These are phyloP conservation scores for Orchesellides sinensis DNA, from an alignment of 2,888 invertebrate species.

Conservation along the genomic window DNA sequence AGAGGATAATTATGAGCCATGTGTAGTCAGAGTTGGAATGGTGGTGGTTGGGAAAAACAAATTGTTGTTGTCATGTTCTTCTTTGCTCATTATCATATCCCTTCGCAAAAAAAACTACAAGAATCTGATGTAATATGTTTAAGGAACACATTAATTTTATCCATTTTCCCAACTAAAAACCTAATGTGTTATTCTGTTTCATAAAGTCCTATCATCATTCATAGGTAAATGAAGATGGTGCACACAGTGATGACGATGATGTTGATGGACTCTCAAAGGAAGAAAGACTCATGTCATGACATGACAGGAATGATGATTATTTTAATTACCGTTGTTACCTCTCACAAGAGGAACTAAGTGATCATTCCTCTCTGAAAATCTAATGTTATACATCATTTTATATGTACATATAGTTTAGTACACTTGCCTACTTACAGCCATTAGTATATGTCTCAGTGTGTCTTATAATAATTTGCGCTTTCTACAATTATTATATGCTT, in stretches of 20 bases:
- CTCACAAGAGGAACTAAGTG: constrained; percentile 10
- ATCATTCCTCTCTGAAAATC: background rate
- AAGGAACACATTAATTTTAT: constrained; percentile 2
- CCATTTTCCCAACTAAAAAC: constrained; percentile 12
- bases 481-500: too few relatives aligned
- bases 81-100: constrained; percentile 19
- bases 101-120: constrained; percentile 14
- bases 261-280: constrained; percentile 28
- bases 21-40: background rate
- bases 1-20: constrained; percentile 36
- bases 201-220: background rate
- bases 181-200: background rate
- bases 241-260: constrained; percentile 15
- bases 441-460: too few relatives aligned
- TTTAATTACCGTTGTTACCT: constrained; percentile 52
- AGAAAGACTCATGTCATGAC: constrained; percentile 30
- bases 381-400: too few relatives aligned
- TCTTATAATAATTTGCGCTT: too few relatives aligned
- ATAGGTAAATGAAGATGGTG: background rate
- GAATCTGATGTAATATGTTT: background rate
- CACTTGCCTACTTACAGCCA: too few relatives aligned
- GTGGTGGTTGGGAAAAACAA: constrained; percentile 30
- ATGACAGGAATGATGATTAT: constrained; percentile 67
- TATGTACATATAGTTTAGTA: too few relatives aligned
- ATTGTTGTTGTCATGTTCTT: constrained; percentile 39